Conservation (phyloP, 2,797 vertebrate species). For the Schizopygopsis pylzovi region DNA sequence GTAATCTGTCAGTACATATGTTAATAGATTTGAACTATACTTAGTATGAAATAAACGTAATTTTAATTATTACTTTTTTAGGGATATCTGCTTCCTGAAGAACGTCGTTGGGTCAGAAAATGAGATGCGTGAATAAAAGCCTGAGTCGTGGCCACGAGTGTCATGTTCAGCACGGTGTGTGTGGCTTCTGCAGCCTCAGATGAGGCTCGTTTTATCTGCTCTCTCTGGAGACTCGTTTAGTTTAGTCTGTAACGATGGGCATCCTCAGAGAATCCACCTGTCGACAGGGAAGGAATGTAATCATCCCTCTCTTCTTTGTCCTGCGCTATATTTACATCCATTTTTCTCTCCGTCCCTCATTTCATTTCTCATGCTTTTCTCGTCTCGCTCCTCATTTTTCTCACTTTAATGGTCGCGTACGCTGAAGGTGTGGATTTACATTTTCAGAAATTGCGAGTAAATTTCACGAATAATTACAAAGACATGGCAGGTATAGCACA, state of each 20-base stretch:
- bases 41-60: too few relatives aligned
- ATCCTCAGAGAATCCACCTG: conserved; percentile 58
- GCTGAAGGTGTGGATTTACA: not conserved
- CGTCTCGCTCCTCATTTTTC: too few relatives aligned
- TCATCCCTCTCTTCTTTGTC: conserved; percentile 2
- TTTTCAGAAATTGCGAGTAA: too few relatives aligned
- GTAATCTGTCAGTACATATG: too few relatives aligned
- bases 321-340: conserved; percentile 12
- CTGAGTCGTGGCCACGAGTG: not conserved
- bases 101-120: not conserved
- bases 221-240: conserved; percentile 61
- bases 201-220: conserved; percentile 58
- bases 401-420: too few relatives aligned
- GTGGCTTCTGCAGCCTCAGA: conserved; percentile 31
- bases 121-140: conserved; percentile 35
- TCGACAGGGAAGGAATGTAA: conserved; percentile 51
- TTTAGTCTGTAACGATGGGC: conserved; percentile 47
- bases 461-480: not conserved
- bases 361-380: not conserved
- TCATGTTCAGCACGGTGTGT: not conserved
- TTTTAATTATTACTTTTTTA: too few relatives aligned
- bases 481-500: not conserved
- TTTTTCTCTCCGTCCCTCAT: conserved; percentile 14
- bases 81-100: not conserved
- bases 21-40: too few relatives aligned